Base-by-base conservation (phyloP, 2,888 invertebrate genomes). In the Polydrusus tereticollis region DNA sequence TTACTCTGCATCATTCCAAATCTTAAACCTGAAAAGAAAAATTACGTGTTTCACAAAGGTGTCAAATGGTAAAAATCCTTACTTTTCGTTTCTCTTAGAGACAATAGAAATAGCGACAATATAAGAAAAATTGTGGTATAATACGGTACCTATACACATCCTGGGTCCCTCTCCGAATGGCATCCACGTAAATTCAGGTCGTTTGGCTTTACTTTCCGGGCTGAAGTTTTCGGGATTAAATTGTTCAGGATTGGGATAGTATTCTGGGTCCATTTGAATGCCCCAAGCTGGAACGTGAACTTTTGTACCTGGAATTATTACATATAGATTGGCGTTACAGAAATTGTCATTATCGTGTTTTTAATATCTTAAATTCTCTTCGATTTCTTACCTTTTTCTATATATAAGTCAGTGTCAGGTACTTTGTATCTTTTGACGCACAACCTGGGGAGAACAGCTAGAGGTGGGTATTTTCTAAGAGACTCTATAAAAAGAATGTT, bases 101-200 rank as follows among this genome's bases (percentile, higher is more conserved):
- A n/a, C n/a, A n/a, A n/a, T n/a, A n/a, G n/a, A n/a, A n/a, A n/a
- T n/a, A n/a, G n/a, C n/a, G n/a, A n/a, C n/a, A n/a, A n/a, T n/a
- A n/a, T n/a, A n/a, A n/a, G n/a, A n/a, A n/a, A n/a, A n/a, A n/a
- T n/a, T n/a, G n/a, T n/a, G n/a, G n/a, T n/a, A n/a, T n/a, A n/a
- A n/a, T n/a, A n/a, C n/a, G n/a, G 69, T 77, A 83, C 84, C 84
- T 59, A 85, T 83, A 75, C 85, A 85, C 36, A 79, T 80, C 64
- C 83, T 79, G 0, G 85, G 85, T 4, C 85, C 85, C 68, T 82
- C 82, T 7, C 84, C 85, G 73, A 85, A 85, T 0, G 85, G 83
- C 67, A 84, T 63, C 62, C 77, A 83, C 10, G 76, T 66, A 29
- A 73, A 78, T 5, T 67, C 74, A 26, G 65, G 75, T 38, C 74